These are phyloP conservation scores for Alaudala cheleensis DNA, from an alignment of 2,113 vertebrate genomes.

Conservation along the genomic window DNA sequence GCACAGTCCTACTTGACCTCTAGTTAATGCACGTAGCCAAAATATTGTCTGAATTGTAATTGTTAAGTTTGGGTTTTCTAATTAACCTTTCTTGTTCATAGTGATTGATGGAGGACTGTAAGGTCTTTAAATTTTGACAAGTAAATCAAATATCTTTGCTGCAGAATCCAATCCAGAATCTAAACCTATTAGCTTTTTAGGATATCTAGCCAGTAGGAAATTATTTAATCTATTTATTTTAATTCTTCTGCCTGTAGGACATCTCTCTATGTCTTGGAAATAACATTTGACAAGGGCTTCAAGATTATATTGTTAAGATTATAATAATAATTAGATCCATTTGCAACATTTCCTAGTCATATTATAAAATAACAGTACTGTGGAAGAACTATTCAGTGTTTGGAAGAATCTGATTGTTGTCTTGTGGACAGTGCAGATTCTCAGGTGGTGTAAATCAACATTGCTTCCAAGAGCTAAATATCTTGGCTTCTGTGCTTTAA, in stretches of 20 bases:
- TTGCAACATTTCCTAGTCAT: conserved; percentile 68
- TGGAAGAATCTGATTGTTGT: neutral
- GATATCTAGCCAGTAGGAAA: conserved; percentile 68
- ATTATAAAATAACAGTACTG: conserved; percentile 49
- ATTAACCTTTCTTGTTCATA: neutral
- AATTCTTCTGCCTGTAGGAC: conserved; percentile 69
- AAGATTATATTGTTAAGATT: conserved; percentile 64
- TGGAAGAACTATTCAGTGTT: conserved; percentile 22
- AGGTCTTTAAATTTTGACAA: conserved; percentile 48
- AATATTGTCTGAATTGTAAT: neutral
- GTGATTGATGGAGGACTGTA: conserved; percentile 38
- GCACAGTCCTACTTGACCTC: neutral
- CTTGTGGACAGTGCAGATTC: neutral
- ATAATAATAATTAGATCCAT: conserved; percentile 69
- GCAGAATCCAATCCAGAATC: conserved; percentile 53
- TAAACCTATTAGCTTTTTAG: conserved; percentile 72
- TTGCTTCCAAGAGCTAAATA: neutral
- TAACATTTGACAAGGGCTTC: conserved; percentile 64
- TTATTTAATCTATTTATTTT: conserved; percentile 77
- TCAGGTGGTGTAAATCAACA: conserved; percentile 15
- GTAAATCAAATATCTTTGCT: conserved; percentile 66
- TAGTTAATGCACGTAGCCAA: neutral
- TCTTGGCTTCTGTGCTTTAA: neutral
- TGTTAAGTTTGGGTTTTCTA: neutral
- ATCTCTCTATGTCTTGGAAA: conserved; percentile 72